phyloP scores from a whole-genome alignment of 2,113 vertebrate genomes.

The Castor canadensis region DNA sequence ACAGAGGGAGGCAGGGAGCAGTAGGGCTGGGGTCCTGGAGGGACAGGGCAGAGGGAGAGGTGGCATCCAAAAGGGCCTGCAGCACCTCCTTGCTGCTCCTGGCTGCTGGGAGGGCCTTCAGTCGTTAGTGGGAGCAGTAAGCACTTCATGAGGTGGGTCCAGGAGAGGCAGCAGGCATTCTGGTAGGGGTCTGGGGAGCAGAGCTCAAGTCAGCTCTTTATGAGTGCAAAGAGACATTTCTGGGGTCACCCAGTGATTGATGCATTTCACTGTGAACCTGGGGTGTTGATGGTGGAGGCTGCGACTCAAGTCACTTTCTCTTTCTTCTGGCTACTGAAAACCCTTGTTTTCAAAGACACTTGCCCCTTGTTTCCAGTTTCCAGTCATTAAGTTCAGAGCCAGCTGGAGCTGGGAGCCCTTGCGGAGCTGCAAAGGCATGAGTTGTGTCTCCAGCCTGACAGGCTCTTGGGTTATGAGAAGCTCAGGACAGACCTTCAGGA shows the following conservation, averaged over 20 bases:
- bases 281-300: no score
- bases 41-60: not conserved
- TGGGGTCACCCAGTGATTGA: fast-evolving
- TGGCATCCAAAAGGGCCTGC: no score
- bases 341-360: not conserved
- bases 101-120: no score
- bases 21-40: not conserved
- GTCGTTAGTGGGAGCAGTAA: no score
- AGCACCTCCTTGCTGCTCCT: no score
- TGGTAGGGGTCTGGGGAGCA: fast-evolving
- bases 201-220: not conserved
- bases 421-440: not conserved
- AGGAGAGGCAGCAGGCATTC: no score
- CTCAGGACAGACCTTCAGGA: not conserved
- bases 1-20: fast-evolving
- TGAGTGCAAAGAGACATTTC: fast-evolving
- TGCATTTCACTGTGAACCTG: not conserved
- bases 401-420: no score
- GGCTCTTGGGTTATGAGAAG: not conserved
- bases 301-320: fast-evolving
- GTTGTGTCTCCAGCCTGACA: not conserved
- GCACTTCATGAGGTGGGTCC: no score
- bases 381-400: no score
- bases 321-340: not conserved
- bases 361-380: not conserved